Percentiles rank a stretch among this genome's conserved stretches.
phyloP scores from a whole-genome alignment of 92 coral and sea anemone species.

The Porites cylindrica region DNA sequence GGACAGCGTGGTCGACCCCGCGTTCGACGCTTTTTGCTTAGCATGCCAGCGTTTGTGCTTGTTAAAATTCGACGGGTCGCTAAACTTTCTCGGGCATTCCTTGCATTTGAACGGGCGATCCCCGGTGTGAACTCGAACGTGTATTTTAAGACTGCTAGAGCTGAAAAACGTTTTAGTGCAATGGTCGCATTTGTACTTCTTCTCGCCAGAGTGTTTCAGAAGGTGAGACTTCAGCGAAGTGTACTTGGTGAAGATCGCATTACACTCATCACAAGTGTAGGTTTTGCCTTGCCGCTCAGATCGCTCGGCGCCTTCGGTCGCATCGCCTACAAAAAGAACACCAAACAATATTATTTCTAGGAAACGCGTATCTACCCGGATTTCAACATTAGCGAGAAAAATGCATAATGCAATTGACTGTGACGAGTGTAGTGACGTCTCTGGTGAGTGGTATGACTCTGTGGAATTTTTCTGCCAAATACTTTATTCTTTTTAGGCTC shows the following conservation, averaged over 20 bases:
- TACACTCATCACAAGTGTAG: slow-evolving; percentile 91
- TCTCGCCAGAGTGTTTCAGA: slow-evolving; percentile 96
- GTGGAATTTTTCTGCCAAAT: too few species aligned
- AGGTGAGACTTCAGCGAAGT: slow-evolving; percentile 96
- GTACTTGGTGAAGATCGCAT: slow-evolving; percentile 89
- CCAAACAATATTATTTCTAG: background rate
- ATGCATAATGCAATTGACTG: too few species aligned
- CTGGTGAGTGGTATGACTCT: too few species aligned
- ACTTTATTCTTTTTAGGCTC: too few species aligned
- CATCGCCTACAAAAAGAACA: slow-evolving; percentile 8
- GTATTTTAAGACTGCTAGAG: slow-evolving; percentile 97
- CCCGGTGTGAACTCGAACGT: slow-evolving; percentile 97
- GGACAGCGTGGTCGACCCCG: slow-evolving; percentile 21
- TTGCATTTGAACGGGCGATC: slow-evolving; percentile 98
- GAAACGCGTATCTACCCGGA: slow-evolving; percentile 26
- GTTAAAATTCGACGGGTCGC: slow-evolving; percentile 99
- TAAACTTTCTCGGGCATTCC: slow-evolving; percentile 94
- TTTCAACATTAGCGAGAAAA: background rate
- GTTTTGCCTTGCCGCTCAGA: slow-evolving; percentile 42
- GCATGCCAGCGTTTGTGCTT: slow-evolving; percentile 99
- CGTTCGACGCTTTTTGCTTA: slow-evolving; percentile 70
- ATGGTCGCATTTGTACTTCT: slow-evolving; percentile 93
- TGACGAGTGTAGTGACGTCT: too few species aligned
- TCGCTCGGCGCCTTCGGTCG: slow-evolving; percentile 22
- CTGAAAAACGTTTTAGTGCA: slow-evolving; percentile 97